Evolutionary conservation across 2,888 invertebrate genomes (phyloP), one percentile per base, ranked within the genome.

Genomic region (Hedya salicella): DNA sequence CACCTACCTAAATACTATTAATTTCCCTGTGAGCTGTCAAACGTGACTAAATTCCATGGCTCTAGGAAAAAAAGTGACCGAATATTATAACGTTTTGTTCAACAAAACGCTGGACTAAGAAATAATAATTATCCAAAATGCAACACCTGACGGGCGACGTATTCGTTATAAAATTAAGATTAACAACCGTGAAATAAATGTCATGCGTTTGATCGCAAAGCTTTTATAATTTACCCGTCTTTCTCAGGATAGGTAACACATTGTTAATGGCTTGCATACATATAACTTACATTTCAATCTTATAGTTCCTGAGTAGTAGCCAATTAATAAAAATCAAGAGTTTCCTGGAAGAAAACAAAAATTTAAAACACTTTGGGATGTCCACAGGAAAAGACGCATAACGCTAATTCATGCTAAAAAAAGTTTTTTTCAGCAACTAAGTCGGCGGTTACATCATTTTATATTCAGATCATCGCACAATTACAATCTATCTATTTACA

Each of bases 41-140:
- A 42, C 42, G 42, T 54, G 54, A 66, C 53, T 61, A 54, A 66
- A 66, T 66, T 66, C 65, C 60, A 53, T 60, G 65, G 60, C 60
- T 57, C 57, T 42, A 52, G 53, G 59, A 53, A 39, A 17, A 21
- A 42, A 11, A 25, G 25, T 40, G 16, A 42, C 50, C 25, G 39
- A 49, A 49, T 46, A 48, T 17, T 13, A 14, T n/a, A 4, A 48
- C 59, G 21, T 59, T 59, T 30, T 14, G 42, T 62, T 30, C 11
- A 46, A 46, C 21, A 52, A 19, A 44, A 62, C 36, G 42, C 11
- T 17, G 40, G 17, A 50, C 30, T 50, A 56, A 16, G 14, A 13
- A 42, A 30, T 6, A 19, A 52, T 17, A 17, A 50, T 50, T 14
- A 54, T 21, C 32, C 32, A 8, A 19, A 32, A 16, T 32, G 44